Conservation (phyloP, 2,113 vertebrate species). For the Pteropus alecto region DNA sequence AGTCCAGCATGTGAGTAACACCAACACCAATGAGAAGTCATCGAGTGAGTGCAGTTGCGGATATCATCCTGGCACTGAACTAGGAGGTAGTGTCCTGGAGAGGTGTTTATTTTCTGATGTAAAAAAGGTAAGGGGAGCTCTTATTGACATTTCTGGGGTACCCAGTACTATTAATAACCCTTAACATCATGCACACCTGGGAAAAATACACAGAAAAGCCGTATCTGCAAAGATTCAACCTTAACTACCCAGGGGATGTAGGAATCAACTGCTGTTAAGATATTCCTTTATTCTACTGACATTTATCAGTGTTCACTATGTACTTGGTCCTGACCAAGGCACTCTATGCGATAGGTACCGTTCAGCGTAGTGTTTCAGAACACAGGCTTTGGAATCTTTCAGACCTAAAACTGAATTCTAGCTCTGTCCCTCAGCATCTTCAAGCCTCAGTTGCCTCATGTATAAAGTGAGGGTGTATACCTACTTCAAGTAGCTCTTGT, state of each 20-base stretch:
- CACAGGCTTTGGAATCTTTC: neutral
- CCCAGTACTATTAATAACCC: neutral
- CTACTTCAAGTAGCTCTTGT: neutral
- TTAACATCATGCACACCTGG: neutral
- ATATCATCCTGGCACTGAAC: neutral
- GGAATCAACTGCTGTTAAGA: neutral
- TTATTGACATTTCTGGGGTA: slow-evolving; percentile 2
- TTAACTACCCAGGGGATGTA: neutral
- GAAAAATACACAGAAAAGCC: neutral
- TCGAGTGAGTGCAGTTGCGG: neutral
- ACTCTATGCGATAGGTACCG: neutral
- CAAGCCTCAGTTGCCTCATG: neutral
- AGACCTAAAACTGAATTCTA: neutral
- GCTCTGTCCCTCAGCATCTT: neutral
- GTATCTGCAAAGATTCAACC: neutral
- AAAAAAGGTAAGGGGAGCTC: slow-evolving; percentile 47
- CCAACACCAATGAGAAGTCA: slow-evolving; percentile 14
- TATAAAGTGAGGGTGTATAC: neutral
- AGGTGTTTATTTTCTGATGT: slow-evolving; percentile 51
- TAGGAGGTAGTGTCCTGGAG: neutral
- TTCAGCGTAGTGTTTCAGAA: neutral
- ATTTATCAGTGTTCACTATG: neutral
- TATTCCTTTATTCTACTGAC: neutral
- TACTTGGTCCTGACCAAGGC: neutral
- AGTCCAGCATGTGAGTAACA: slow-evolving; percentile 59